phyloP scores from a whole-genome alignment of 2,888 invertebrate species.

The Agrotis clavis region DNA sequence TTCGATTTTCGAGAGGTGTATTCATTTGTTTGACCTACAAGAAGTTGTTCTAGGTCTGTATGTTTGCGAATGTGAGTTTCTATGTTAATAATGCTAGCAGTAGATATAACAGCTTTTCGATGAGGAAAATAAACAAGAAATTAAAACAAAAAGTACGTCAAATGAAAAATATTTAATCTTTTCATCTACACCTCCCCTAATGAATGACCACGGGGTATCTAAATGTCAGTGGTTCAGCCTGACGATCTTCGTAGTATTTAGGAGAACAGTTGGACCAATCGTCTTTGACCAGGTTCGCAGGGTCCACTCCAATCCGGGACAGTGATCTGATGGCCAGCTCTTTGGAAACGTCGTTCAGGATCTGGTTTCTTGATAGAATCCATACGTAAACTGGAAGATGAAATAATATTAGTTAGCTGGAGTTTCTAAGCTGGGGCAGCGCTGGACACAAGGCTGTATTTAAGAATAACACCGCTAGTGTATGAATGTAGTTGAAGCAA shows the following conservation, averaged over 20 bases:
- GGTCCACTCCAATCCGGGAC: slow-evolving; percentile 71
- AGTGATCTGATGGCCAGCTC: slow-evolving; percentile 78
- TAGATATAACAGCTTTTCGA: too few relatives aligned
- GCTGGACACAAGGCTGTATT: too few relatives aligned
- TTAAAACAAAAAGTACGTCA: neutral
- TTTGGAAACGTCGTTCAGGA: slow-evolving; percentile 81
- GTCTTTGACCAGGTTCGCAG: slow-evolving; percentile 73
- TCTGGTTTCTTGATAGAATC: slow-evolving; percentile 80
- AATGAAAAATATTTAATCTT: neutral
- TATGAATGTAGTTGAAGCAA: too few relatives aligned
- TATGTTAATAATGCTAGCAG: too few relatives aligned
- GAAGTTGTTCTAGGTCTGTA: too few relatives aligned
- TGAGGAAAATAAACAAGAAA: neutral
- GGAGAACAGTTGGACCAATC: slow-evolving; percentile 77
- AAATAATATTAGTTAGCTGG: too few relatives aligned
- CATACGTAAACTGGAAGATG: slow-evolving; percentile 82
- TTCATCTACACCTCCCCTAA: slow-evolving; percentile 4
- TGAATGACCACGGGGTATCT: slow-evolving; percentile 78
- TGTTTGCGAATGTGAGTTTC: too few relatives aligned
- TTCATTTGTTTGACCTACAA: too few relatives aligned
- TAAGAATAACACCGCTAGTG: too few relatives aligned
- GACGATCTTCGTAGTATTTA: slow-evolving; percentile 79
- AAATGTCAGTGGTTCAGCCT: slow-evolving; percentile 79
- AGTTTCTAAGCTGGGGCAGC: too few relatives aligned
- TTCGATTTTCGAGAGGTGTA: too few relatives aligned